Conservation (phyloP, 2,888 invertebrate species). For the Drosophila prolongata region DNA sequence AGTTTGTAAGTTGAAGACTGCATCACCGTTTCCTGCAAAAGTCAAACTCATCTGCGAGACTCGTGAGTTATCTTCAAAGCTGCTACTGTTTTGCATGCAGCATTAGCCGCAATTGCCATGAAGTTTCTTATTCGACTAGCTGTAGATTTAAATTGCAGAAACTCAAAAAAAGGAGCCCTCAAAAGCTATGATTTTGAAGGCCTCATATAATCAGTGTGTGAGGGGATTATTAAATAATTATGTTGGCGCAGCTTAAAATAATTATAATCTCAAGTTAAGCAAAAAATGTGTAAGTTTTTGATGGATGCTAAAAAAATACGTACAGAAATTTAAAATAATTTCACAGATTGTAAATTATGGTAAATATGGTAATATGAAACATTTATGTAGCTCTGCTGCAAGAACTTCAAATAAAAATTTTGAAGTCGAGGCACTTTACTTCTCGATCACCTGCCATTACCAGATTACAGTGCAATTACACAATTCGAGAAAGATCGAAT, state of each 20-base stretch:
- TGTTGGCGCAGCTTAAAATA: slow-evolving; percentile 30
- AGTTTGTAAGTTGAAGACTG: slow-evolving; percentile 20
- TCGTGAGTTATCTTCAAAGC: slow-evolving; percentile 48
- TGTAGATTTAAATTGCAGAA: slow-evolving; percentile 36
- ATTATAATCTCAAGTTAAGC: slow-evolving; percentile 11
- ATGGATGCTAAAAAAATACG: no score
- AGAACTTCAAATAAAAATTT: not conserved
- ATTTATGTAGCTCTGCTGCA: no score
- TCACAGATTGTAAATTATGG: no score
- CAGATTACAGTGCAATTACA: slow-evolving; percentile 11
- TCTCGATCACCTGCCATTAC: not conserved
- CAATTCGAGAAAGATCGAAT: slow-evolving; percentile 3
- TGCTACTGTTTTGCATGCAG: slow-evolving; percentile 52
- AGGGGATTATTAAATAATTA: slow-evolving; percentile 30
- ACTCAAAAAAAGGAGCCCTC: slow-evolving; percentile 21
- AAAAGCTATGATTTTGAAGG: slow-evolving; percentile 24
- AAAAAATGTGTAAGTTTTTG: not conserved
- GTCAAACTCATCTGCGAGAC: slow-evolving; percentile 26
- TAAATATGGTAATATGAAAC: no score
- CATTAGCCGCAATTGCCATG: slow-evolving; percentile 27
- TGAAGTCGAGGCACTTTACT: not conserved
- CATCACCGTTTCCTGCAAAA: slow-evolving; percentile 29
- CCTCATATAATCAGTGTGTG: slow-evolving; percentile 27
- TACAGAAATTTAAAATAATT: no score
- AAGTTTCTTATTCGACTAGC: slow-evolving; percentile 22